Base-by-base conservation (phyloP, 1,140 invertebrate species). In the Drosophila pallidifrons region DNA sequence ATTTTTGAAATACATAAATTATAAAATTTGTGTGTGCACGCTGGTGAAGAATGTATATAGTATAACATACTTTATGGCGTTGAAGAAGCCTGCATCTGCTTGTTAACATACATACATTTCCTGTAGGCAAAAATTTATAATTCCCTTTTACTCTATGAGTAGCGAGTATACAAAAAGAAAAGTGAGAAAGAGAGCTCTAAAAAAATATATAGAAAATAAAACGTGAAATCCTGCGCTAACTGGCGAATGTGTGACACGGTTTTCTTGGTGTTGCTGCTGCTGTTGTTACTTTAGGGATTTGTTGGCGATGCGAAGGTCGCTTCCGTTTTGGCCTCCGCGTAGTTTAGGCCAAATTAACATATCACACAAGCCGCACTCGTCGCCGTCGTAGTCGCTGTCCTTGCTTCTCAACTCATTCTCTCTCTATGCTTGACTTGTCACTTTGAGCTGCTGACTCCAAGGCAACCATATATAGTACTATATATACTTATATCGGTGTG, bases 261-360 rank as follows among this genome's bases (percentile, higher is more conserved):
- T 20, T 63, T 61, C 15, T 49, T 49, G 8, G 15, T 52, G 32
- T 13, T 13, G 25, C 11, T 11, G 16, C 32, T 52, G 35, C 59
- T 65, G 63, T 65, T 65, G 63, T 65, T 55, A 55, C 63, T 55
- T 65, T 47, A 20, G 60, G 68, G 60, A 64, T 70, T 64, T 70
- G 25, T 25, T 25, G 20, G 20, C 20, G 45, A 8, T 25, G 46
- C 46, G 46, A 66, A 65, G 61, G 61, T 49, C 51, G 49, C 47
- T 61, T 43, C 43, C 52, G 30, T 25, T 25, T 47, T 25, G 35
- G 55, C 43, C 8, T 32, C n/a, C 45, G 66, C 41, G 81, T 83
- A 85, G 81, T 83, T 83, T 83, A 85, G 81, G 65, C 77, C 65
- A 86, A 85, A 86, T 85, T 85, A 85, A 85, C 82, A 85, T 85